A percentile compares a stretch with the other conserved stretches of the same genome.
Evolutionary conservation across 2,888 invertebrate species (phyloP).

Genomic region (Platycnemis pennipes): DNA sequence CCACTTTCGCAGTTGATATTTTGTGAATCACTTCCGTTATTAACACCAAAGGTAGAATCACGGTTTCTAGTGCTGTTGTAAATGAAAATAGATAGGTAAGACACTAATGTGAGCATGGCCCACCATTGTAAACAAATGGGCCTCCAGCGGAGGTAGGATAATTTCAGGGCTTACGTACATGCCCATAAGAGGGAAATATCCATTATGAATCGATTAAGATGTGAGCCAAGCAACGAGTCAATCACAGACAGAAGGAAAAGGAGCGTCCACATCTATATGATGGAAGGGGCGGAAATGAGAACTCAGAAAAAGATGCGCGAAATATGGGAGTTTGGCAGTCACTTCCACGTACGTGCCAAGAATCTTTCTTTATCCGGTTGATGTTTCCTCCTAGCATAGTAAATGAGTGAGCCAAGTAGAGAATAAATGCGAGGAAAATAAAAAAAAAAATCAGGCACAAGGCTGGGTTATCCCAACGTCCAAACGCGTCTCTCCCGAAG

Average conservation of each 20-base stretch:
- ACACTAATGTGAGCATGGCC: too few relatives aligned
- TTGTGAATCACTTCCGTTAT: too few relatives aligned
- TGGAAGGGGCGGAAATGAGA: background rate
- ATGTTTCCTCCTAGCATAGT: background rate
- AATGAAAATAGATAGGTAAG: too few relatives aligned
- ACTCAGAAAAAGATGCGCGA: background rate
- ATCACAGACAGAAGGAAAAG: background rate
- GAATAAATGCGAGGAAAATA: background rate
- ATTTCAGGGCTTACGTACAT: too few relatives aligned
- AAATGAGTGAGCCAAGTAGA: background rate
- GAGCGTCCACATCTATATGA: background rate
- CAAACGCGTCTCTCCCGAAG: too few relatives aligned
- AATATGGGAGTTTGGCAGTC: background rate
- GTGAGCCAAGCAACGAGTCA: background rate
- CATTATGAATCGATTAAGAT: background rate
- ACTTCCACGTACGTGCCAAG: background rate
- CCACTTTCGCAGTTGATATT: too few relatives aligned
- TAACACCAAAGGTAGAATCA: too few relatives aligned
- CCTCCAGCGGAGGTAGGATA: too few relatives aligned
- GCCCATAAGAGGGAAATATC: too few relatives aligned
- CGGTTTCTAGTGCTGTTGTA: too few relatives aligned
- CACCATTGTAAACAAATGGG: too few relatives aligned
- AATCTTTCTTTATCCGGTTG: background rate
- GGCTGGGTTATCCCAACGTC: background rate
- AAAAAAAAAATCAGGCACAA: background rate